Conservation (phyloP, 1,140 invertebrate genomes). For the Caerostris darwini region DNA sequence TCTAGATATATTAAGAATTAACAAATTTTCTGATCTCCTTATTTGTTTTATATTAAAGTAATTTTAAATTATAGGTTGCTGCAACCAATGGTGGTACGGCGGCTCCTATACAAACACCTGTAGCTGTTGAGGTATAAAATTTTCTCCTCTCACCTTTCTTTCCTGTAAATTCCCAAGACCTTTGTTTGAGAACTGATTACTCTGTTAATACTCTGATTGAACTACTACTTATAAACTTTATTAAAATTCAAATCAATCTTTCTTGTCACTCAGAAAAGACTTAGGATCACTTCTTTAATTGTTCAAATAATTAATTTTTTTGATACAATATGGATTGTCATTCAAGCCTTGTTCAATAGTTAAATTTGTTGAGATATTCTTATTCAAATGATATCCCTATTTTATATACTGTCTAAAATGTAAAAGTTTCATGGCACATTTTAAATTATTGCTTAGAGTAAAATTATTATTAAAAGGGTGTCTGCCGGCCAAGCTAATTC, state of each 20-base stretch:
- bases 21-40: background rate
- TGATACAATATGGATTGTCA: no score
- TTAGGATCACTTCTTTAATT: no score
- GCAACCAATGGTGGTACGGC: conserved; percentile 62
- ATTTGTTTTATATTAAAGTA: background rate
- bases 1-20: background rate
- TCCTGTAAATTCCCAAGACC: background rate
- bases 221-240: background rate
- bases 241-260: conserved; percentile 2
- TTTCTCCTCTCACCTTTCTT: background rate
- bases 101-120: conserved; percentile 1
- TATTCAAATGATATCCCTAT: no score
- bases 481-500: no score
- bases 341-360: no score
- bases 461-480: no score
- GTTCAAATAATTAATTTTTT: no score
- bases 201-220: background rate
- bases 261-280: background rate
- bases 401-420: no score
- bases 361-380: no score
- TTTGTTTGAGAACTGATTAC: background rate
- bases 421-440: no score
- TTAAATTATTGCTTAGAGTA: no score
- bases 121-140: conserved; percentile 54
- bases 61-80: conserved; percentile 47